These are phyloP conservation scores for Monochamus saltuarius DNA, from an alignment of 1,140 invertebrate species.

Conservation along the genomic window DNA sequence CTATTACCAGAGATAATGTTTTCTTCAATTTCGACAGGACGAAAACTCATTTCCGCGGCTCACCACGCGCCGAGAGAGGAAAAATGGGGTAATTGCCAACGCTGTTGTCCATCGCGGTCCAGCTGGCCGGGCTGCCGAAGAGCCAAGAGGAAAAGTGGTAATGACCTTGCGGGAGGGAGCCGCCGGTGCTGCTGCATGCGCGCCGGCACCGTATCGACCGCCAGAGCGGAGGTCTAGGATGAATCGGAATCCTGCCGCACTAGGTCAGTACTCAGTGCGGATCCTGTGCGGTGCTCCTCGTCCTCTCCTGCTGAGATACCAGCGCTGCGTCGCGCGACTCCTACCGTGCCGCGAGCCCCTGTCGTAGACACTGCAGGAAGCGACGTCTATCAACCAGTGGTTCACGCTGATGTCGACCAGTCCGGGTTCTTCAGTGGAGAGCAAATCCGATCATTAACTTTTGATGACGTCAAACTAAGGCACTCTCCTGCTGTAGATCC, in stretches of 20 bases:
- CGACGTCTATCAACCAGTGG: not conserved
- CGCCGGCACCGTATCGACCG: conserved; percentile 37
- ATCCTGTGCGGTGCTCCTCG: conserved; percentile 29
- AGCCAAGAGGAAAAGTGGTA: conserved; percentile 23
- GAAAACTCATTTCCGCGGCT: no score
- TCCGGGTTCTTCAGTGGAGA: no score
- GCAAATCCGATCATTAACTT: no score
- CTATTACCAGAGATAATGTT: no score
- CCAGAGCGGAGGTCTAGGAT: conserved; percentile 19
- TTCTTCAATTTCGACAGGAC: no score
- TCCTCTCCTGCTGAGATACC: conserved; percentile 23
- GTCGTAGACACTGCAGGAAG: not conserved
- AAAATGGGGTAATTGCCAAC: no score
- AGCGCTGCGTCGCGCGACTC: not conserved
- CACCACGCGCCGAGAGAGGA: no score
- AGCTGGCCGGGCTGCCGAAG: not conserved
- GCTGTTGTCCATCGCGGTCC: not conserved
- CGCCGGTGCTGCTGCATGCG: conserved; percentile 34
- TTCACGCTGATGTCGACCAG: not conserved
- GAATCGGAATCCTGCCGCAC: conserved; percentile 29
- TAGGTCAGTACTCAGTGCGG: conserved; percentile 46
- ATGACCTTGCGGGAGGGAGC: conserved; percentile 39
- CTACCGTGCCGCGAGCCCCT: not conserved
- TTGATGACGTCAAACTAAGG: no score
- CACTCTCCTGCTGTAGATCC: no score